These are phyloP conservation scores for Melanotaenia boesemani DNA, from an alignment of 2,797 vertebrate species.

Conservation along the genomic window DNA sequence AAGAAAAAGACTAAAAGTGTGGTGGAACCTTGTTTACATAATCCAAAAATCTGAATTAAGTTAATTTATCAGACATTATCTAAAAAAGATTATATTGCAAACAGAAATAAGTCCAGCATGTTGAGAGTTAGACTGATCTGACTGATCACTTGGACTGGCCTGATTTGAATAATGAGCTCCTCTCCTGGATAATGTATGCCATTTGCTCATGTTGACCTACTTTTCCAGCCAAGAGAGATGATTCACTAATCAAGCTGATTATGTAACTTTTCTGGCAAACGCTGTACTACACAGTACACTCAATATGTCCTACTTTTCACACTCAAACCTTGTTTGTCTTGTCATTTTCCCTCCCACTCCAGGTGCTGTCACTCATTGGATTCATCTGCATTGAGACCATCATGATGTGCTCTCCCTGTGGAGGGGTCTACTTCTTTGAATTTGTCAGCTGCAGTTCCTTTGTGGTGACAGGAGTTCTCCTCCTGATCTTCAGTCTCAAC, in stretches of 20 bases:
- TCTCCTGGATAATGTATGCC: conserved; percentile 8
- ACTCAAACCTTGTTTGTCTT: conserved; percentile 7
- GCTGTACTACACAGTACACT: neutral
- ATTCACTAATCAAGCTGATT: conserved; percentile 18
- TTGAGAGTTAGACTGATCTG: neutral
- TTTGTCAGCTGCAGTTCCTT: conserved; percentile 98
- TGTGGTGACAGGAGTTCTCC: conserved; percentile 92
- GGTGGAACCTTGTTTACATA: neutral
- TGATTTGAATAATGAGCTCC: conserved; percentile 14
- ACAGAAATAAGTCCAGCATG: neutral
- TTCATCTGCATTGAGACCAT: conserved; percentile 99
- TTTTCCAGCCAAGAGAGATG: conserved; percentile 17
- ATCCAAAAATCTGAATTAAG: neutral
- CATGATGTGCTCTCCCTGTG: conserved; percentile 94
- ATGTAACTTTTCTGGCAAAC: conserved; percentile 4
- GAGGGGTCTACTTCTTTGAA: conserved; percentile 98
- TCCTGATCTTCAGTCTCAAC: conserved; percentile 93
- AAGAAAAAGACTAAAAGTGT: neutral
- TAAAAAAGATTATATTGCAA: neutral
- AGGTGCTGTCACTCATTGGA: conserved; percentile 92
- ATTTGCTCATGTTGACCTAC: conserved; percentile 18
- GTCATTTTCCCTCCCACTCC: conserved; percentile 14
- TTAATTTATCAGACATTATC: neutral
- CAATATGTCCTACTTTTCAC: conserved; percentile 8
- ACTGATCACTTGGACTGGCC: neutral